These are phyloP conservation scores for Leucania comma DNA, from an alignment of 2,888 invertebrate genomes.

Conservation along the genomic window DNA sequence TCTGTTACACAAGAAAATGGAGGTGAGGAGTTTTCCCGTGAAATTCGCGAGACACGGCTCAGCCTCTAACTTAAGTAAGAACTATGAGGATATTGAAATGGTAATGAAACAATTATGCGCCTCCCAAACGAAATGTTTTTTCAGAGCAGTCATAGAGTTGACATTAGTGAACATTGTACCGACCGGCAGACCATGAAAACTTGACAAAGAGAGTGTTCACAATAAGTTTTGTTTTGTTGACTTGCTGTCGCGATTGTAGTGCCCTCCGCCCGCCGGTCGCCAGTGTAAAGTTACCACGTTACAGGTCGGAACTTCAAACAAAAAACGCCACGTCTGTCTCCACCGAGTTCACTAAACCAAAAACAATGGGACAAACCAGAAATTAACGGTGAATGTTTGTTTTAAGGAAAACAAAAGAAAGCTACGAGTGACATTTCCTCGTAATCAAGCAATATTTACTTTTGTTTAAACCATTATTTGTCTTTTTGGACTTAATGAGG, in stretches of 20 bases:
- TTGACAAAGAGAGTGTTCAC: slow-evolving; percentile 73
- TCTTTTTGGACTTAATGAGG: slow-evolving; percentile 24
- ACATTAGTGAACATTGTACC: slow-evolving; percentile 63
- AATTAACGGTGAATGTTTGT: slow-evolving; percentile 70
- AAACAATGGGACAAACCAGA: slow-evolving; percentile 75
- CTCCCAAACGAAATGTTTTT: slow-evolving; percentile 25
- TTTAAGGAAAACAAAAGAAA: slow-evolving; percentile 51
- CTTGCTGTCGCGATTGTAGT: slow-evolving; percentile 68
- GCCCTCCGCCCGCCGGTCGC: slow-evolving; percentile 45
- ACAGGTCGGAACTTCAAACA: slow-evolving; percentile 72
- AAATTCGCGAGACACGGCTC: not conserved
- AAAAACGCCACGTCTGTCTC: slow-evolving; percentile 67
- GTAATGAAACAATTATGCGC: slow-evolving; percentile 31
- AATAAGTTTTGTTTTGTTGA: slow-evolving; percentile 72
- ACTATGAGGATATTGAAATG: slow-evolving; percentile 36
- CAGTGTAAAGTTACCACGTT: slow-evolving; percentile 74
- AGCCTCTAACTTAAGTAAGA: slow-evolving; percentile 9
- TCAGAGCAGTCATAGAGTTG: slow-evolving; percentile 45
- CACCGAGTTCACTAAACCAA: slow-evolving; percentile 77
- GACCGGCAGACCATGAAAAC: slow-evolving; percentile 78
- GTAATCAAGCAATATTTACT: slow-evolving; percentile 42
- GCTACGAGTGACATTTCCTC: slow-evolving; percentile 21
- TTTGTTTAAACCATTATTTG: slow-evolving; percentile 41
- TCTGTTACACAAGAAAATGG: slow-evolving; percentile 4
- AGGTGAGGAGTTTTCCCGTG: not conserved